Conservation (phyloP, 2,797 vertebrate genomes). For the Varecia variegata region DNA sequence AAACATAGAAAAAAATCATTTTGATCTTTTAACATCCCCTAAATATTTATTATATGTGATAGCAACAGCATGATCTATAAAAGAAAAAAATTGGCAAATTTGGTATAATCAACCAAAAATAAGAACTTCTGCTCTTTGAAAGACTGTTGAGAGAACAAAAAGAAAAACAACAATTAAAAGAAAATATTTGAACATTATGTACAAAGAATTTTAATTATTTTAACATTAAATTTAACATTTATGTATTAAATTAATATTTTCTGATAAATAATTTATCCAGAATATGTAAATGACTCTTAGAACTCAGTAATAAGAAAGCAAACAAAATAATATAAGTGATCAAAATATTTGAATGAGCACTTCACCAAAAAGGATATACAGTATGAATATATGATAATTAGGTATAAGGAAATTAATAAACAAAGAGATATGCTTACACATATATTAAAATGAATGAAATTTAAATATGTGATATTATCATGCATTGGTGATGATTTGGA, state of each 20-base stretch:
- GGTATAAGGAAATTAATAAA: neutral
- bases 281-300: neutral
- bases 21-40: neutral
- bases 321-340: neutral
- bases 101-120: neutral
- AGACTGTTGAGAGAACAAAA: neutral
- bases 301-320: neutral
- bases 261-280: neutral
- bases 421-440: neutral
- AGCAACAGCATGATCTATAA: neutral
- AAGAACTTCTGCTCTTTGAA: neutral
- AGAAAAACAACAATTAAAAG: neutral
- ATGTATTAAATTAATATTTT: neutral
- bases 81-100: neutral
- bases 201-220: neutral
- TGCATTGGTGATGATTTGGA: neutral
- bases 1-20: neutral
- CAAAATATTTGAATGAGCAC: neutral
- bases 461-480: neutral
- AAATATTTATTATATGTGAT: neutral
- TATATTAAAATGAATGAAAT: neutral
- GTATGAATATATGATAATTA: neutral
- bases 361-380: neutral
- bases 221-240: neutral
- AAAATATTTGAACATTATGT: neutral